A percentile compares a stretch with the other conserved stretches of the same genome.
These are phyloP conservation scores for Donacobius atricapilla DNA, from an alignment of 2,113 vertebrate genomes.

Conservation along the genomic window DNA sequence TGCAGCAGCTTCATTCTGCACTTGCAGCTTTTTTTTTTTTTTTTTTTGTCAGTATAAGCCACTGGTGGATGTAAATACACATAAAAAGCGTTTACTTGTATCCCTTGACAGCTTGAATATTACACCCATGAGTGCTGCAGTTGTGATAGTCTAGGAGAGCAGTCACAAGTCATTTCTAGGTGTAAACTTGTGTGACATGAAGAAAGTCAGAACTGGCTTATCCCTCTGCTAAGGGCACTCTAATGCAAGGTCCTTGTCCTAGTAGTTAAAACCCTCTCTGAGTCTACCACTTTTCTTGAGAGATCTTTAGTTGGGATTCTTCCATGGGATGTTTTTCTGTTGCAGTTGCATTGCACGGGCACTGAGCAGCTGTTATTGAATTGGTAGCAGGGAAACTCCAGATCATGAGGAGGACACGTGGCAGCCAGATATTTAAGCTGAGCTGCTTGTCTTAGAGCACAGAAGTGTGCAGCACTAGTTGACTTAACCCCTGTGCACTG, in stretches of 20 bases:
- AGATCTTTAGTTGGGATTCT: not conserved
- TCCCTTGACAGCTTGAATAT: not conserved
- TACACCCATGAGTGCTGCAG: not conserved
- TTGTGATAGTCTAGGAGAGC: not conserved
- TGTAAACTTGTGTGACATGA: not conserved
- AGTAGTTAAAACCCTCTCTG: not conserved
- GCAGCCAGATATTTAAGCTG: not conserved
- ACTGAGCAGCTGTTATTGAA: not conserved
- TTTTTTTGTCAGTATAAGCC: not conserved
- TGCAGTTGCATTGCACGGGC: not conserved
- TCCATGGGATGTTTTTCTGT: not conserved
- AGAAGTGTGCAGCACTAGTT: not conserved
- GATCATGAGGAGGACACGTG: not conserved
- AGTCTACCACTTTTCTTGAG: not conserved
- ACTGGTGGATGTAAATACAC: not conserved
- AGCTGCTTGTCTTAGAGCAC: not conserved
- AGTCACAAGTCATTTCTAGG: not conserved
- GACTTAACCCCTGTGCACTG: not conserved
- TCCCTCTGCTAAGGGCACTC: not conserved
- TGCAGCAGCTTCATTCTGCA: not conserved
- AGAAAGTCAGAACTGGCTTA: not conserved
- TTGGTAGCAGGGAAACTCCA: not conserved
- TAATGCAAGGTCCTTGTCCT: not conserved
- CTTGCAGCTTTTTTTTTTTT: not conserved
- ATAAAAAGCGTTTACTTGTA: not conserved